Evolutionary conservation across 1,140 invertebrate genomes (phyloP).

Genomic region (Thaumatotibia leucotreta): DNA sequence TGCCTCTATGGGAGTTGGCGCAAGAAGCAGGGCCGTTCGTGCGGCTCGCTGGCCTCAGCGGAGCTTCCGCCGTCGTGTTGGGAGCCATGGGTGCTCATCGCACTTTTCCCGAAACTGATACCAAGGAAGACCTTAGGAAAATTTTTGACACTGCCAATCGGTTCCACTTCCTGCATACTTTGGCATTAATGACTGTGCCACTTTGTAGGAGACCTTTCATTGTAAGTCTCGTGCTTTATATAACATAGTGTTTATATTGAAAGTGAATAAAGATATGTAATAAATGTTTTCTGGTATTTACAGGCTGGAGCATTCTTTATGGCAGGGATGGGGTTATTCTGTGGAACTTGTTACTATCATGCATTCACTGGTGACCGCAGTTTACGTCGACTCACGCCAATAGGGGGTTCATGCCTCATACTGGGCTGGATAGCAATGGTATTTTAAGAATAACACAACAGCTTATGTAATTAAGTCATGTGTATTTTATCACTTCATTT

Average conservation of each 20-base stretch:
- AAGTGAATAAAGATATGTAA: neutral
- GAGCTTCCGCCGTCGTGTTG: slow-evolving; percentile 89
- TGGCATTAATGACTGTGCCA: slow-evolving; percentile 88
- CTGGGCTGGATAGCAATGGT: slow-evolving; percentile 91
- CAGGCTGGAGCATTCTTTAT: slow-evolving; percentile 89
- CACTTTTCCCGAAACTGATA: slow-evolving; percentile 81
- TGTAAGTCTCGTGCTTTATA: slow-evolving; percentile 77
- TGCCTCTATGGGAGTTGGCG: slow-evolving; percentile 79
- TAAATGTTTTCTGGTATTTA: slow-evolving; percentile 47
- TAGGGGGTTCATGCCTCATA: slow-evolving; percentile 92
- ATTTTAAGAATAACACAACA: slow-evolving; percentile 73
- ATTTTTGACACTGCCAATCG: slow-evolving; percentile 92
- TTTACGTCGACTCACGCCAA: slow-evolving; percentile 86
- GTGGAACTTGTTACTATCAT: slow-evolving; percentile 93
- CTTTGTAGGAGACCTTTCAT: slow-evolving; percentile 82
- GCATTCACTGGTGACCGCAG: slow-evolving; percentile 87
- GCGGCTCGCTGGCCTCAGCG: slow-evolving; percentile 85
- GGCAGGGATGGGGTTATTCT: slow-evolving; percentile 89
- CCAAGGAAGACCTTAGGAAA: slow-evolving; percentile 80
- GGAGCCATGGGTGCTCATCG: slow-evolving; percentile 95
- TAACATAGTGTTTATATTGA: neutral
- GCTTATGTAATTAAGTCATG: slow-evolving; percentile 6
- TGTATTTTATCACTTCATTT: neutral
- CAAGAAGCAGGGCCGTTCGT: slow-evolving; percentile 81
- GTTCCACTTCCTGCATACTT: slow-evolving; percentile 93